Conservation (phyloP, 2,797 vertebrate genomes). For the Sebastes iracundus region DNA sequence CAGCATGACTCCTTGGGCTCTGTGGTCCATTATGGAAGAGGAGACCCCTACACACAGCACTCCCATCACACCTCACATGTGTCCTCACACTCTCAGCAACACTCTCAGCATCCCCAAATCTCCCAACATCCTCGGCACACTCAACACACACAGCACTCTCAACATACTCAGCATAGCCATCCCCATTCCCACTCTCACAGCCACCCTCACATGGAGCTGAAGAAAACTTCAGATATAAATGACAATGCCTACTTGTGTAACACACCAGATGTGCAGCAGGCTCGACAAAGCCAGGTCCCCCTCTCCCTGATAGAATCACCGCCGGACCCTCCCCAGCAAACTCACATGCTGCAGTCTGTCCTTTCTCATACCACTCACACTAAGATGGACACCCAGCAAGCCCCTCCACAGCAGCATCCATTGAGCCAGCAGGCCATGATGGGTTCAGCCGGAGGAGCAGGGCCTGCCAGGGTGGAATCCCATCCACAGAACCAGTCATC, state of each 20-base stretch:
- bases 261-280: constrained; percentile 76
- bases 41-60: constrained; percentile 76
- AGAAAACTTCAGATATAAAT: constrained; percentile 83
- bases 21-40: constrained; percentile 76
- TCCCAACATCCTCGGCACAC: constrained; percentile 77
- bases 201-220: constrained; percentile 84
- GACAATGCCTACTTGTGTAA: constrained; percentile 82
- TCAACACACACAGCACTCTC: constrained; percentile 73
- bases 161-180: constrained; percentile 77
- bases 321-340: constrained; percentile 79
- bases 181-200: constrained; percentile 68
- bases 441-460: constrained; percentile 59
- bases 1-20: constrained; percentile 73
- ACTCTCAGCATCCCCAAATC: constrained; percentile 76
- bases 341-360: constrained; percentile 88
- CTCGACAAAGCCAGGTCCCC: constrained; percentile 78
- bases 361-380: constrained; percentile 85
- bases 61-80: constrained; percentile 74
- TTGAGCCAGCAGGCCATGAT: constrained; percentile 77
- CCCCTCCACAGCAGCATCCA: constrained; percentile 67
- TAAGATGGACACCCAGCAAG: constrained; percentile 79
- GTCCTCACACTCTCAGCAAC: constrained; percentile 81
- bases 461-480: constrained; percentile 61
- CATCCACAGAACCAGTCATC: constrained; percentile 80
- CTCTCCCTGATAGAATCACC: constrained; percentile 84